Base-by-base conservation (phyloP, 2,888 invertebrate species). In the Mythimna loreyi region DNA sequence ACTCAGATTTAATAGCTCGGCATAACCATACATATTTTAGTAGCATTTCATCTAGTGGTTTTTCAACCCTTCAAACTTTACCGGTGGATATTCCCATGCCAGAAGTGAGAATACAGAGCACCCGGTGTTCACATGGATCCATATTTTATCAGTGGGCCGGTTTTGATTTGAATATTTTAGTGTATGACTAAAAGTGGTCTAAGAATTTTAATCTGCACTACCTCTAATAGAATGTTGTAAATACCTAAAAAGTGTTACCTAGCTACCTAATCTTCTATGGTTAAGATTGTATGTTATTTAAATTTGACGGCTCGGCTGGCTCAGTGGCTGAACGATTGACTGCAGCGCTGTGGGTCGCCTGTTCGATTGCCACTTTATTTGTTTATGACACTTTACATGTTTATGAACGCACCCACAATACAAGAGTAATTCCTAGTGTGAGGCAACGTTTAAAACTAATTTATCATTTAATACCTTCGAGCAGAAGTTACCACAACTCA, bases 81-180 rank as follows among this genome's bases (percentile, higher is more conserved):
- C 30, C 66, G 69, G 69, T 66, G 30, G 58, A 85, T 78, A 81
- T 74, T 79, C 66, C 63, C 49, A 64, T 75, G 30, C 13, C 63
- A 55, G 9, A 65, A 52, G 65, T 61, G 61, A 21, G 62, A 75
- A 75, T 78, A 72, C 58, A 16, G 56, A 64, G 55, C 63, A 55
- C 53, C 68, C 55, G 77, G 58, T 78, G 70, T 73, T 72, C 78
- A 80, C 69, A 67, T 36, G 28, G 45, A 40, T 72, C 61, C 72
- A 83, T 82, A 82, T 78, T 79, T 82, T 72, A 85, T 73, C 65
- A 79, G 75, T 52, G 53, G 19, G 52, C 56, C 56, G 58, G 72
- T 75, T 80, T 71, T 63, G 40, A 58, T 62, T 61, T 67, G 33
- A 67, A 80, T 80, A 74, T 59, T 74, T 77, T 43, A 77, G 45